Evolutionary conservation across 2,113 vertebrate species (phyloP).

Genomic region (Mirza zaza): DNA sequence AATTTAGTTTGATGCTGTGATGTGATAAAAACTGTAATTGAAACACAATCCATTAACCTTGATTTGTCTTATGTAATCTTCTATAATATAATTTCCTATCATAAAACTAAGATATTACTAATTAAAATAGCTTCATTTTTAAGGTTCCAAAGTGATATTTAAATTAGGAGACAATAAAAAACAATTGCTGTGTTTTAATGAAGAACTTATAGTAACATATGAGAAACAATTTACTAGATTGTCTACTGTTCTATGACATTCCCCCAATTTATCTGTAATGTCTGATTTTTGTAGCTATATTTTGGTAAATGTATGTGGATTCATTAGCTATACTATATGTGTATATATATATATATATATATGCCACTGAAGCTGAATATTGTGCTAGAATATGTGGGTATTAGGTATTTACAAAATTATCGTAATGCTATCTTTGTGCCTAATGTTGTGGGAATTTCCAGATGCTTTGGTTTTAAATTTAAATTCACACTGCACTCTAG

Average conservation of each 20-base stretch:
- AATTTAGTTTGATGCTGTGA: background rate
- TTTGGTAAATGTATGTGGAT: background rate
- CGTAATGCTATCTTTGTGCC: background rate
- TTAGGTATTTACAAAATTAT: constrained; percentile 28
- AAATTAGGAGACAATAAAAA: background rate
- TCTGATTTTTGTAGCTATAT: background rate
- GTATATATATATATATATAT: background rate
- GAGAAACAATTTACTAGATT: background rate
- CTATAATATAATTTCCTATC: background rate
- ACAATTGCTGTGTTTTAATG: background rate
- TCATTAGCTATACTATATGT: background rate
- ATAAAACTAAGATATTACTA: background rate
- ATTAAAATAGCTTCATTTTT: background rate
- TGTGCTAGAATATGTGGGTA: background rate
- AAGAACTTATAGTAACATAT: background rate
- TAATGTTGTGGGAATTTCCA: constrained; percentile 18
- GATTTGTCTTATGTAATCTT: background rate
- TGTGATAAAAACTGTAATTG: constrained; percentile 3
- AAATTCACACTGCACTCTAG: constrained; percentile 88
- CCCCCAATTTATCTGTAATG: background rate
- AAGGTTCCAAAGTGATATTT: background rate
- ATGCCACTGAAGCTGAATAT: background rate
- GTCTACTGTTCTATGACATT: background rate
- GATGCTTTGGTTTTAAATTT: constrained; percentile 75
- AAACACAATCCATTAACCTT: constrained; percentile 41